Conservation (phyloP, 2,113 vertebrate species). For the Proteles cristata region DNA sequence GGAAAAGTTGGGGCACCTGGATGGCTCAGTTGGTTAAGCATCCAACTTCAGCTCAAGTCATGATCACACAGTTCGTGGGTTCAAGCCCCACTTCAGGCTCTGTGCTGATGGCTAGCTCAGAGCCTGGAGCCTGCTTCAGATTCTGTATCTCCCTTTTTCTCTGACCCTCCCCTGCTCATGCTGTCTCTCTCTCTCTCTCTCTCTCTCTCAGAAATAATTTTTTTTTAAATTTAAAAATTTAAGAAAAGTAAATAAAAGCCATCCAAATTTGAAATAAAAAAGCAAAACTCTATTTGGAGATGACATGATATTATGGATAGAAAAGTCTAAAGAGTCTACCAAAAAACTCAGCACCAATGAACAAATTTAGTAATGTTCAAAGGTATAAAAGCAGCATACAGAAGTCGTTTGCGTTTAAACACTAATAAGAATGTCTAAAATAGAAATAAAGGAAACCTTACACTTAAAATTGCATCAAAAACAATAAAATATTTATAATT, state of each 20-base stretch:
- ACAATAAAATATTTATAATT: not conserved
- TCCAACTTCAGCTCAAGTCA: too few species aligned
- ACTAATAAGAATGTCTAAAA: not conserved
- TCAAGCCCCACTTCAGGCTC: too few species aligned
- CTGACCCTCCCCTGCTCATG: too few species aligned
- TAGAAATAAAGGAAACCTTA: not conserved
- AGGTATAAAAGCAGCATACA: not conserved
- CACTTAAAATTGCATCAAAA: not conserved
- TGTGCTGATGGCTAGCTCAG: too few species aligned
- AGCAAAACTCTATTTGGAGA: not conserved
- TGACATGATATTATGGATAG: not conserved
- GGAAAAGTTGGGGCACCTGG: too few species aligned
- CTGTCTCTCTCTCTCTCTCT: too few species aligned
- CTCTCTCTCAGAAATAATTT: too few species aligned
- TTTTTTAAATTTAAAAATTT: too few species aligned
- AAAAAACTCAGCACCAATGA: not conserved
- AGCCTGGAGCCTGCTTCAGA: too few species aligned
- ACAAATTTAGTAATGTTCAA: not conserved
- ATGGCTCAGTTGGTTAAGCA: too few species aligned
- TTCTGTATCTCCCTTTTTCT: too few species aligned
- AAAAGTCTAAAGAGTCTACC: not conserved
- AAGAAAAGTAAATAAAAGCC: not conserved
- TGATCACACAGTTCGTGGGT: too few species aligned
- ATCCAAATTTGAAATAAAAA: not conserved
- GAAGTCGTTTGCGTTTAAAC: not conserved